Conservation (phyloP, 2,888 invertebrate species). For the Griposia aprilina region DNA sequence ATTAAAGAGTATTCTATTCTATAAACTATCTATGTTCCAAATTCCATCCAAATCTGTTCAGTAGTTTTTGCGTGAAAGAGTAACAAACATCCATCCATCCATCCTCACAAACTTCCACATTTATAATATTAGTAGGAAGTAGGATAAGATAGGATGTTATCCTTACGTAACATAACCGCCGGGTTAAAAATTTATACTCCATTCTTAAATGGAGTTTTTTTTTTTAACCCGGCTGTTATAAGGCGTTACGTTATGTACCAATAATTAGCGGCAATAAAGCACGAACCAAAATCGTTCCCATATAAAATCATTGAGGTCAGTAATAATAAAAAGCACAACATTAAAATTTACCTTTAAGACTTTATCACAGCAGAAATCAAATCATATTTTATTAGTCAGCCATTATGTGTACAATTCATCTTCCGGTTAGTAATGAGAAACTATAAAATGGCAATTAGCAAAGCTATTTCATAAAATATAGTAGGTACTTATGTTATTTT, state of each 20-base stretch:
- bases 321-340: slow-evolving; percentile 40
- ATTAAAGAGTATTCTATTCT: no score
- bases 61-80: no score
- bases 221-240: background rate
- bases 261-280: background rate
- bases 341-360: slow-evolving; percentile 32
- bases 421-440: slow-evolving; percentile 74
- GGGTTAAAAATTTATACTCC: no score
- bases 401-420: slow-evolving; percentile 68
- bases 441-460: slow-evolving; percentile 76
- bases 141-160: no score
- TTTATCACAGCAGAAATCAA: slow-evolving; percentile 50
- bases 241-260: background rate
- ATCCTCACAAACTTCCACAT: no score
- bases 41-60: no score
- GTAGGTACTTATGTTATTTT: slow-evolving; percentile 71
- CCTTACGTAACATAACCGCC: no score
- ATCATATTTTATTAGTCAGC: slow-evolving; percentile 58
- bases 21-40: no score
- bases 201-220: background rate
- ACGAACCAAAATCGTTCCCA: slow-evolving; percentile 13
- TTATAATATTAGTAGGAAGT: no score
- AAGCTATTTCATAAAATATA: slow-evolving; percentile 70
- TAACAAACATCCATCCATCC: no score
- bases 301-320: slow-evolving; percentile 47